Base-by-base conservation (phyloP, 2,797 vertebrate species). In the Poecilia wingei region DNA sequence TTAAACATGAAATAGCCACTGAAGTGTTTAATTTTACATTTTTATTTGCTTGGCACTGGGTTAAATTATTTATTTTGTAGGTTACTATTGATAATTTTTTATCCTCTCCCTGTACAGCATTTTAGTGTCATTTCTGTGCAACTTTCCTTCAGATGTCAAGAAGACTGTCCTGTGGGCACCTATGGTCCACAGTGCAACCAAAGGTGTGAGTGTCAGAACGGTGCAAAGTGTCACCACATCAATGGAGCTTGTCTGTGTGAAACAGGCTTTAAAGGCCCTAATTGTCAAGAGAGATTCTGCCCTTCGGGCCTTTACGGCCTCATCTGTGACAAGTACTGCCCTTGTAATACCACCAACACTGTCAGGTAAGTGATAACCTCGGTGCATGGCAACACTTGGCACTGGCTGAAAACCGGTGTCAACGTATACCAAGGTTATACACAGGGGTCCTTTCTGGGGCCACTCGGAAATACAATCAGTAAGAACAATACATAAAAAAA, bases 231-330 rank as follows among this genome's bases (percentile, higher is more conserved):
- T 86, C 98, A 98, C 5, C 97, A 99, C 22, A 95, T 97, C 92
- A 99, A 96, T 0, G 98, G 98, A 0, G 97, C 96, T 0, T 99
- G 98, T 47, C 89, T 97, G 80, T 99, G 98, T 55, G 97, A 98
- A 75, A 97, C 97, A 0, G 98, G 98, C 55, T 99, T 98, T 93
- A 98, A 97, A 92, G 98, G 98, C 3, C 95, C 96, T 0, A 95
- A 96, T 88, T 99, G 98, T 93, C 97, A 98, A 84, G 97, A 99
- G 74, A 96, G 98, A 28, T 97, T 99, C 90, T 99, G 98, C 81
- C 98, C 98, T 0, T 95, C 96, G 16, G 97, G 98, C 4, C 90
- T 98, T 43, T 98, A 99, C 0, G 98, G 98, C 78, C 96, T 97
- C 70, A 97, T 97, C 87, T 99, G 98, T 93, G 95, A 97, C 96